Percentiles rank a stretch among this genome's conserved stretches.
phyloP scores from a whole-genome alignment of 2,888 invertebrate genomes.

The Oegoconia quadripuncta region DNA sequence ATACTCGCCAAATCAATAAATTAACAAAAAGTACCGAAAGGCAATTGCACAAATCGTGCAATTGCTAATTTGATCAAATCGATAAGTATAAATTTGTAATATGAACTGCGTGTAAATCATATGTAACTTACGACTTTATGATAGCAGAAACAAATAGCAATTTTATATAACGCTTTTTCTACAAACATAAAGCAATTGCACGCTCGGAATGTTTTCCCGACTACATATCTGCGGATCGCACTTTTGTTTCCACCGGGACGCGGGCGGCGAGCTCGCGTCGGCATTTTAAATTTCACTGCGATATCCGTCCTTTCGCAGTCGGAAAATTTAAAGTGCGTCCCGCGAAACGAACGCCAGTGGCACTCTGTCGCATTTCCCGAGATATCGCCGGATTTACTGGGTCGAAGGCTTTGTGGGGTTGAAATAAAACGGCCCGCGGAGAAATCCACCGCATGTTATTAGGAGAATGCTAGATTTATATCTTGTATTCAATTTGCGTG shows the following conservation, averaged over 20 bases:
- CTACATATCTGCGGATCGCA: slow-evolving; percentile 17
- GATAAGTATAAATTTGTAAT: too few relatives aligned
- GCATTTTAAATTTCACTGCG: slow-evolving; percentile 62
- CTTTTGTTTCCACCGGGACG: slow-evolving; percentile 47
- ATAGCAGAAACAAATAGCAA: too few relatives aligned
- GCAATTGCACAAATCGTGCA: too few relatives aligned
- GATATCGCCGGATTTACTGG: slow-evolving; percentile 74
- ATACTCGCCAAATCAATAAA: too few relatives aligned
- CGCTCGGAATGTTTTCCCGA: not conserved
- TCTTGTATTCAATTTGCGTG: slow-evolving; percentile 73
- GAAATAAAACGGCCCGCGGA: slow-evolving; percentile 72
- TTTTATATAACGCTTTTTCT: too few relatives aligned
- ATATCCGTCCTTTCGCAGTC: slow-evolving; percentile 52
- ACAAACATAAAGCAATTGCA: too few relatives aligned
- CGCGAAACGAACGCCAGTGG: slow-evolving; percentile 58
- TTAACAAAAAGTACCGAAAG: too few relatives aligned
- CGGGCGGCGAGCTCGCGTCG: slow-evolving; percentile 27
- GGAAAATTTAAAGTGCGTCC: slow-evolving; percentile 69
- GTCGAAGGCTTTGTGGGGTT: slow-evolving; percentile 66
- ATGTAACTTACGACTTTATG: too few relatives aligned
- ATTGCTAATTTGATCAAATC: too few relatives aligned
- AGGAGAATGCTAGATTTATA: slow-evolving; percentile 70
- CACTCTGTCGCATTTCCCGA: slow-evolving; percentile 66
- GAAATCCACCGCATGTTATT: slow-evolving; percentile 71
- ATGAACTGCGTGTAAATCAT: too few relatives aligned